phyloP scores from a whole-genome alignment of 2,888 invertebrate genomes.

The Ophion costatus region DNA sequence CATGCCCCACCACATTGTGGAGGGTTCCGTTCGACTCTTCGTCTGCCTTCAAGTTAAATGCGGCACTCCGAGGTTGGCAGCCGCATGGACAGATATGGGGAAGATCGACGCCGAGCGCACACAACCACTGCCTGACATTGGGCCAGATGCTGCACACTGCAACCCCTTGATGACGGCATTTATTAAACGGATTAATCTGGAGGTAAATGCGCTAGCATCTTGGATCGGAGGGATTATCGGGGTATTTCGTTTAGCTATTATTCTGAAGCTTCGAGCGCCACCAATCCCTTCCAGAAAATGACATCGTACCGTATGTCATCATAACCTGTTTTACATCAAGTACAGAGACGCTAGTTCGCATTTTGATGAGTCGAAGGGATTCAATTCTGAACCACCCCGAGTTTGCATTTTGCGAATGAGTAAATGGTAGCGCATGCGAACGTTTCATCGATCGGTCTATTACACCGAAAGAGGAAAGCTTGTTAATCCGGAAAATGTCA shows the following conservation, averaged over 20 bases:
- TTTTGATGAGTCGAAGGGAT: neutral
- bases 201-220: neutral
- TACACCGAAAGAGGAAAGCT: neutral
- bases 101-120: neutral
- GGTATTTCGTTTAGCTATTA: neutral
- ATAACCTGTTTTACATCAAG: neutral
- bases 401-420: neutral
- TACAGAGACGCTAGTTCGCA: neutral
- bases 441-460: neutral
- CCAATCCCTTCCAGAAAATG: neutral
- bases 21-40: neutral
- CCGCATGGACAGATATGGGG: neutral
- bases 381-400: neutral
- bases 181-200: neutral
- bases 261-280: neutral
- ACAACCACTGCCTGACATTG: neutral
- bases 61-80: neutral
- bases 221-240: neutral
- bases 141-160: neutral
- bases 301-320: neutral
- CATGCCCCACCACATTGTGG: neutral
- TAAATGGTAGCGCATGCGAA: neutral
- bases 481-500: constrained; percentile 16
- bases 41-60: neutral
- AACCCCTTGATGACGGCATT: neutral